A percentile compares a stretch with the other conserved stretches of the same genome.
Evolutionary conservation across 2,888 invertebrate species (phyloP).

Genomic region (Drosophila antonietae): DNA sequence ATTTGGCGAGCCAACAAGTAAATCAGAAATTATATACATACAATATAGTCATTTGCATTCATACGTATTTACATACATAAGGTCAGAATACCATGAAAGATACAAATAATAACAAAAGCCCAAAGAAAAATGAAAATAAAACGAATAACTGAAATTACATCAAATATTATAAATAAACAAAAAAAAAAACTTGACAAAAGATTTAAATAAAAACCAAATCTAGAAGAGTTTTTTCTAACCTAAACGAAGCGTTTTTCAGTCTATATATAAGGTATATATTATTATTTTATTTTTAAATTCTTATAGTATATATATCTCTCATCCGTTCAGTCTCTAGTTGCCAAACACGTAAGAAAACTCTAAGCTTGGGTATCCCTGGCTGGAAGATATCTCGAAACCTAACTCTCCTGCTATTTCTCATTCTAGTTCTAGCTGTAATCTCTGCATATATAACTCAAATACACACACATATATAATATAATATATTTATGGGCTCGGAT

Average conservation of each 20-base stretch:
- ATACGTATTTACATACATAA: constrained; percentile 60
- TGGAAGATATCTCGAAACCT: background rate
- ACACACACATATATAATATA: background rate
- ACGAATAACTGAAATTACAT: constrained; percentile 67
- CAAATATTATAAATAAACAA: constrained; percentile 71
- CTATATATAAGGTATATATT: background rate
- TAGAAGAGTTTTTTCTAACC: constrained; percentile 31
- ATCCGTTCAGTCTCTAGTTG: no score
- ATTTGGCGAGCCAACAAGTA: constrained; percentile 33
- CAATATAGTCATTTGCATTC: constrained; percentile 60
- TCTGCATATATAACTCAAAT: background rate
- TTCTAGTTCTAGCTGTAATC: background rate
- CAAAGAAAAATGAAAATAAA: constrained; percentile 1
- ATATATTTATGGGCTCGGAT: no score
- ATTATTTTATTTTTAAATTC: no score
- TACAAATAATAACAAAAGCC: constrained; percentile 18
- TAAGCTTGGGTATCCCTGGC: background rate
- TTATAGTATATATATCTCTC: no score
- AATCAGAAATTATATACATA: constrained; percentile 34
- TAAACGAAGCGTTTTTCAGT: constrained; percentile 8
- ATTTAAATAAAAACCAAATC: constrained; percentile 58
- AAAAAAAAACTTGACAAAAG: constrained; percentile 47
- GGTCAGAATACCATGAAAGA: constrained; percentile 44
- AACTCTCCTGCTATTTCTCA: background rate
- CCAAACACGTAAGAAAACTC: background rate